A percentile compares a stretch with the other conserved stretches of the same genome.
Evolutionary conservation across 2,797 vertebrate genomes (phyloP).

Genomic region (Lepilemur ruficaudatus): DNA sequence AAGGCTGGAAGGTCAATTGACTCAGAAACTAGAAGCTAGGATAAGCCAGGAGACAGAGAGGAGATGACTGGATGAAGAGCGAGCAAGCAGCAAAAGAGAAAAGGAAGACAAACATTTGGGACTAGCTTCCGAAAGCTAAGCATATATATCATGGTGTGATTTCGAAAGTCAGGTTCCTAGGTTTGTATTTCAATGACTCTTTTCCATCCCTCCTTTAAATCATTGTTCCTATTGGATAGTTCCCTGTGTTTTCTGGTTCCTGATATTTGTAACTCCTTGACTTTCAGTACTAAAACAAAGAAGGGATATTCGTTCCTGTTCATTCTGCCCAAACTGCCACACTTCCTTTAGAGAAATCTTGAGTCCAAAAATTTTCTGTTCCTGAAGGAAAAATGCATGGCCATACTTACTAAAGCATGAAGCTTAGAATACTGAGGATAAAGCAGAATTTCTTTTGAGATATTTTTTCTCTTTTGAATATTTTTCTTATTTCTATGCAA

Average conservation of each 20-base stretch:
- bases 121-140: background rate
- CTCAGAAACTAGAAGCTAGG: background rate
- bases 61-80: background rate
- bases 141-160: background rate
- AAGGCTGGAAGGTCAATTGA: background rate
- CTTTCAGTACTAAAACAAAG: background rate
- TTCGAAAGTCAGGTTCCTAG: background rate
- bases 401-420: slow-evolving; percentile 4
- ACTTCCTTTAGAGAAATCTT: background rate
- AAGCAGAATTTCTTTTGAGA: background rate
- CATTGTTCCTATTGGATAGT: background rate
- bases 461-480: background rate
- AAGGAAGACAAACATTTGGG: background rate
- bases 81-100: background rate
- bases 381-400: background rate
- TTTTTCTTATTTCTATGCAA: background rate
- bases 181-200: background rate
- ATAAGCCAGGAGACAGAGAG: background rate
- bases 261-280: background rate
- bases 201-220: background rate
- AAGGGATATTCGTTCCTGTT: background rate
- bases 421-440: background rate
- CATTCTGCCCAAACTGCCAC: background rate
- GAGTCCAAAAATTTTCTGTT: background rate
- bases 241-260: background rate